Evolutionary conservation across 2,797 vertebrate genomes (phyloP).

Genomic region (Bradypodion ventrale): DNA sequence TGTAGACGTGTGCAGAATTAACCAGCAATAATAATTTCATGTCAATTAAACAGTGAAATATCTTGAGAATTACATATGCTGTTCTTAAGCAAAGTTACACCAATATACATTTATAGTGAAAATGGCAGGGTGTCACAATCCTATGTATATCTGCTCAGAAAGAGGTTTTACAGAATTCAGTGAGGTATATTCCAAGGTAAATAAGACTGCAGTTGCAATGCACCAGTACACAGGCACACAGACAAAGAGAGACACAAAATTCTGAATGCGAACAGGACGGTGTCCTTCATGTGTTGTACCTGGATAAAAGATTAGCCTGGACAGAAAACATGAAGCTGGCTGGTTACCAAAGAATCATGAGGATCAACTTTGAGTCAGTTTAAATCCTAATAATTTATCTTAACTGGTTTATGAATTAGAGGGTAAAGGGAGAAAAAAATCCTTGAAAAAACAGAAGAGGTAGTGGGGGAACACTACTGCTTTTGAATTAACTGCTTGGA

Average conservation of each 20-base stretch:
- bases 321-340: slow-evolving; percentile 11
- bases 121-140: neutral
- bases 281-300: neutral
- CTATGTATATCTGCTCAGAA: neutral
- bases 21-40: too few relatives aligned
- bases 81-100: too few relatives aligned
- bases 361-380: slow-evolving; percentile 2
- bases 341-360: neutral
- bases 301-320: slow-evolving; percentile 14
- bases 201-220: neutral
- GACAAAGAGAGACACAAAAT: neutral
- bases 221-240: neutral
- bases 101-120: neutral
- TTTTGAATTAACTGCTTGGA: slow-evolving; percentile 5
- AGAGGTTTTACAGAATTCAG: neutral
- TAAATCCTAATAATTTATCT: slow-evolving; percentile 20
- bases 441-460: neutral
- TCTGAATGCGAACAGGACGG: neutral
- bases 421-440: neutral
- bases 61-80: too few relatives aligned
- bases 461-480: neutral
- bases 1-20: neutral
- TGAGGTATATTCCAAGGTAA: neutral
- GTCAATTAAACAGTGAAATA: too few relatives aligned
- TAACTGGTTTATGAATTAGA: neutral